A percentile compares a stretch with the other conserved stretches of the same genome.
Evolutionary conservation across 2,888 invertebrate species (phyloP).

Genomic region (Stegana nigrithorax): DNA sequence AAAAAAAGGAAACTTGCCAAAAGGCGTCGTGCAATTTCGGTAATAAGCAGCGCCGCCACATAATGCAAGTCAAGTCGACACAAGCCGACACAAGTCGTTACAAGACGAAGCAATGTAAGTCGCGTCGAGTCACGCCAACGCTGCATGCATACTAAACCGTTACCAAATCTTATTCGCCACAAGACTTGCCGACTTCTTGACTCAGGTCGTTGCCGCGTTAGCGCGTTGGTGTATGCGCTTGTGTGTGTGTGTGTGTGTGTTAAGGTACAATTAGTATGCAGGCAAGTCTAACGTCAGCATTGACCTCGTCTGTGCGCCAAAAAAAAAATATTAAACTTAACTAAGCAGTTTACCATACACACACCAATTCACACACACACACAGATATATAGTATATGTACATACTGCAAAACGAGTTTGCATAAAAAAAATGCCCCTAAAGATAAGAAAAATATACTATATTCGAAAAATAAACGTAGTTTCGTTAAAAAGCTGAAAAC

Average conservation of each 20-base stretch:
- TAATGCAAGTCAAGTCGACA: neutral
- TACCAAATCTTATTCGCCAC: too few species aligned
- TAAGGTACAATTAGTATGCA: too few species aligned
- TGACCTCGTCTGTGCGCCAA: too few species aligned
- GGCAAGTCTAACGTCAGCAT: too few species aligned
- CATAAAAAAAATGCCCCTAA: too few species aligned
- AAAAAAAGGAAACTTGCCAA: conserved; percentile 32
- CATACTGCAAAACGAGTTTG: too few species aligned
- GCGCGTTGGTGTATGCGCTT: neutral
- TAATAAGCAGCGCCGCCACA: conserved; percentile 48
- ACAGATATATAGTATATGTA: neutral
- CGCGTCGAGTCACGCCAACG: conserved; percentile 58
- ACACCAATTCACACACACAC: conserved; percentile 7
- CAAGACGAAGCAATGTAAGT: conserved; percentile 1
- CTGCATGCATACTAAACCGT: conserved; percentile 45
- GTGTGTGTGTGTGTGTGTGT: neutral
- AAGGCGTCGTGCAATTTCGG: conserved; percentile 60
- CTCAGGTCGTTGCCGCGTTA: neutral
- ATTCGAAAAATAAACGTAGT: too few species aligned
- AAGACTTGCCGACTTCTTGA: too few species aligned
- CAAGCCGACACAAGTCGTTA: neutral
- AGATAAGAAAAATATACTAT: too few species aligned
- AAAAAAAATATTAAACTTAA: too few species aligned
- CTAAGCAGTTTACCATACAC: too few species aligned
- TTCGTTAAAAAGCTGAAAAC: too few species aligned